phyloP scores from a whole-genome alignment of 2,113 vertebrate species.

The Mandrillus leucophaeus region DNA sequence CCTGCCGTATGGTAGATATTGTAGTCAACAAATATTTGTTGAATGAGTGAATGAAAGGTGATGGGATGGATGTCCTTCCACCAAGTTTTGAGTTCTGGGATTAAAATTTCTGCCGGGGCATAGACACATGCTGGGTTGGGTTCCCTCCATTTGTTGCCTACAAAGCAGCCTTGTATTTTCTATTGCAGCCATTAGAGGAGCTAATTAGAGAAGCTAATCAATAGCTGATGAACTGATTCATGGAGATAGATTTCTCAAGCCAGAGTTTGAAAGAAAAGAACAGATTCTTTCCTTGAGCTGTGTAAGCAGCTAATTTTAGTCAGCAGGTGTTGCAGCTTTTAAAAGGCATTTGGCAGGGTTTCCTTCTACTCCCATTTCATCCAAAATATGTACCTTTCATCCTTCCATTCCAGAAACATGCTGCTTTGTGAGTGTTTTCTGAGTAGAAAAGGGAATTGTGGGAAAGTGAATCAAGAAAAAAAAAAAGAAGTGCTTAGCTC shows the following conservation, averaged over 20 bases:
- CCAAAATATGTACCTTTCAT: slow-evolving; percentile 43
- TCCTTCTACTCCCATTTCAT: slow-evolving; percentile 51
- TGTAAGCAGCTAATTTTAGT: slow-evolving; percentile 70
- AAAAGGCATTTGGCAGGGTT: slow-evolving; percentile 43
- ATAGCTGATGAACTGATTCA: slow-evolving; percentile 56
- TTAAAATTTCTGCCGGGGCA: slow-evolving; percentile 15
- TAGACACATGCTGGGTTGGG: not conserved
- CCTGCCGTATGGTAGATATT: not conserved
- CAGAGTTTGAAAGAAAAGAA: slow-evolving; percentile 55
- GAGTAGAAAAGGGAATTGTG: not conserved
- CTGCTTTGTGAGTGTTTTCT: slow-evolving; percentile 49
- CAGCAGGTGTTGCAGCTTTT: slow-evolving; percentile 66
- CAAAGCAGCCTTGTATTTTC: slow-evolving; percentile 32
- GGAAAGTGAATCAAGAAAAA: slow-evolving; percentile 28
- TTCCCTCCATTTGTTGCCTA: slow-evolving; percentile 1
- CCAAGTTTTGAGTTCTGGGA: not conserved
- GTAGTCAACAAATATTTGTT: not conserved
- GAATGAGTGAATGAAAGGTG: not conserved
- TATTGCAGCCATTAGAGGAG: slow-evolving; percentile 49
- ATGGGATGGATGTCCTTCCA: not conserved
- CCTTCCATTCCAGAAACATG: slow-evolving; percentile 50
- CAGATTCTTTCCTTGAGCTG: not conserved
- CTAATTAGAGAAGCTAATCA: slow-evolving; percentile 60
- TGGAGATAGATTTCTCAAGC: not conserved
- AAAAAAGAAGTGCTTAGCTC: not conserved